These are phyloP conservation scores for Pampusana beccarii DNA, from an alignment of 2,113 vertebrate genomes.

Conservation along the genomic window DNA sequence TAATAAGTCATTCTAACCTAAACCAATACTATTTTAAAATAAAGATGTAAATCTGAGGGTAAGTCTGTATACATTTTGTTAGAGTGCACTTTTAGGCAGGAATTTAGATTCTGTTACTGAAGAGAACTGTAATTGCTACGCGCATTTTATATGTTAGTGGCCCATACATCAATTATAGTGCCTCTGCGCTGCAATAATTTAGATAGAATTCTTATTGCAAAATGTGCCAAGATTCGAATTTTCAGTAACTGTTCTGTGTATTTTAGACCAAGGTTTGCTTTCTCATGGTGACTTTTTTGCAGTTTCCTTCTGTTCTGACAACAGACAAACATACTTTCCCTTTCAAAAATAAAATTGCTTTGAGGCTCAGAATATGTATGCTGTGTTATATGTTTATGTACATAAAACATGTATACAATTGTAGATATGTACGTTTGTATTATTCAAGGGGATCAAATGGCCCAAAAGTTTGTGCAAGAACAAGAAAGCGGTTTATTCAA, in stretches of 20 bases:
- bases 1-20: neutral
- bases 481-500: neutral
- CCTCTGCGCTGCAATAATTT: constrained; percentile 35
- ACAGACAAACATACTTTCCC: neutral
- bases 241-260: neutral
- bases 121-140: constrained; percentile 55
- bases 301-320: neutral
- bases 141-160: neutral
- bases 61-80: neutral
- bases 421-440: neutral
- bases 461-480: neutral
- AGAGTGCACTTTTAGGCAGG: neutral
- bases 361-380: neutral
- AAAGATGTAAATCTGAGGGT: neutral
- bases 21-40: neutral
- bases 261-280: constrained; percentile 9
- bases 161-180: constrained; percentile 40
- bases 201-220: constrained; percentile 42
- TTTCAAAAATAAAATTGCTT: neutral
- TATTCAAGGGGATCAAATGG: neutral
- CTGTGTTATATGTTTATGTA: neutral
- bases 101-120: constrained; percentile 38
- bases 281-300: neutral
- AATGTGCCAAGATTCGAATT: constrained; percentile 45
- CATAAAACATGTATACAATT: neutral